Evolutionary conservation across 2,113 vertebrate genomes (phyloP).

Genomic region (Agapornis roseicollis): DNA sequence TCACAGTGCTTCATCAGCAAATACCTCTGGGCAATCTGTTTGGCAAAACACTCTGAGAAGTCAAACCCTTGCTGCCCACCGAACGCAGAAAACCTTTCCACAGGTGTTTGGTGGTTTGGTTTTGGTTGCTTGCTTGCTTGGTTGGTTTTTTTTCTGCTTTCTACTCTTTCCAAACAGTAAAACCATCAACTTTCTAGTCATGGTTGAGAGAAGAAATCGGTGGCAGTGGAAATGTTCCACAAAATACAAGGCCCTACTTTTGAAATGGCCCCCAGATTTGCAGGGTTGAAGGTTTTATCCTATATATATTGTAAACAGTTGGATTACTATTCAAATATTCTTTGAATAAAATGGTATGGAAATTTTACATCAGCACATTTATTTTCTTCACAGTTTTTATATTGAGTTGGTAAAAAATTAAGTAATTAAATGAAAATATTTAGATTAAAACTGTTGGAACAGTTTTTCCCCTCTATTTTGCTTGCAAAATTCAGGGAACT

Average conservation of each 20-base stretch:
- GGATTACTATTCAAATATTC: not conserved
- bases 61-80: no score
- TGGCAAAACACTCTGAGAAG: not conserved
- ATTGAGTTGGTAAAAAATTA: not conserved
- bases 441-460: not conserved
- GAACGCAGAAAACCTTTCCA: not conserved
- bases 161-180: not conserved
- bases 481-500: not conserved
- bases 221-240: not conserved
- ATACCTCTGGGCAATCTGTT: not conserved
- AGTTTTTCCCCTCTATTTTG: not conserved
- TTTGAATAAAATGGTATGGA: not conserved
- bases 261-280: not conserved
- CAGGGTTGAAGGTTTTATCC: not conserved
- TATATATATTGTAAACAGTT: not conserved
- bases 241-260: not conserved
- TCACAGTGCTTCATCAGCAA: not conserved
- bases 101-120: not conserved
- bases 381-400: not conserved
- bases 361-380: not conserved
- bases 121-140: not conserved
- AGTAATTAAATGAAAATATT: not conserved
- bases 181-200: not conserved
- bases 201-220: not conserved
- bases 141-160: not conserved